Conservation (phyloP, 1,140 invertebrate species). For the Antheraea mylitta region DNA sequence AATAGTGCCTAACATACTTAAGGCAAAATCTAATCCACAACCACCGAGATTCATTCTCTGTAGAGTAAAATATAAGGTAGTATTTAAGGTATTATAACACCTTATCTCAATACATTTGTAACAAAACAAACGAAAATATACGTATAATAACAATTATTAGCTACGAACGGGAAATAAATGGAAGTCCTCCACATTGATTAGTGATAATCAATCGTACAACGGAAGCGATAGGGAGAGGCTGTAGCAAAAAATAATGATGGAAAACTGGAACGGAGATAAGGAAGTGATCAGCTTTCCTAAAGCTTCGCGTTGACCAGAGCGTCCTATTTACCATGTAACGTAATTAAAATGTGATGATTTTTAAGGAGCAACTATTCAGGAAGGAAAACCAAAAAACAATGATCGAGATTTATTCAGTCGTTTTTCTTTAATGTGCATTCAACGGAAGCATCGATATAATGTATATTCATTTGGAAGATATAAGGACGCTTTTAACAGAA, state of each 20-base stretch:
- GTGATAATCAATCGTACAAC: slow-evolving; percentile 49
- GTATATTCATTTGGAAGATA: no score
- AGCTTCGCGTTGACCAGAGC: neutral
- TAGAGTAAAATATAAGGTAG: no score
- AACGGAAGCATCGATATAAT: no score
- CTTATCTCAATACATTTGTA: neutral
- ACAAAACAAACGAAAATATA: neutral
- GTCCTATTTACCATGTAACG: neutral
- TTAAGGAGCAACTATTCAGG: no score
- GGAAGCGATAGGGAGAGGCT: slow-evolving; percentile 38
- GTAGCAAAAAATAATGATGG: slow-evolving; percentile 62
- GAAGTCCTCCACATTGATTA: slow-evolving; percentile 49
- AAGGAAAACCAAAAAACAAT: no score
- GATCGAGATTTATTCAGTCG: no score
- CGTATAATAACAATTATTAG: slow-evolving; percentile 28
- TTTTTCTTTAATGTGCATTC: no score
- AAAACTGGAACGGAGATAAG: slow-evolving; percentile 45
- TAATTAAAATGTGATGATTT: no score
- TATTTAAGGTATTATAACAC: neutral
- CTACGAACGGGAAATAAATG: slow-evolving; percentile 41
- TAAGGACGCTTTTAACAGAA: no score
- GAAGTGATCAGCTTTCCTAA: slow-evolving; percentile 37
- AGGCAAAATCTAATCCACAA: no score
- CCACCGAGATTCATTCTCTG: no score
- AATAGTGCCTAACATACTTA: no score